These are phyloP conservation scores for Agriopis leucophaearia DNA, from an alignment of 2,888 invertebrate species.

Conservation along the genomic window DNA sequence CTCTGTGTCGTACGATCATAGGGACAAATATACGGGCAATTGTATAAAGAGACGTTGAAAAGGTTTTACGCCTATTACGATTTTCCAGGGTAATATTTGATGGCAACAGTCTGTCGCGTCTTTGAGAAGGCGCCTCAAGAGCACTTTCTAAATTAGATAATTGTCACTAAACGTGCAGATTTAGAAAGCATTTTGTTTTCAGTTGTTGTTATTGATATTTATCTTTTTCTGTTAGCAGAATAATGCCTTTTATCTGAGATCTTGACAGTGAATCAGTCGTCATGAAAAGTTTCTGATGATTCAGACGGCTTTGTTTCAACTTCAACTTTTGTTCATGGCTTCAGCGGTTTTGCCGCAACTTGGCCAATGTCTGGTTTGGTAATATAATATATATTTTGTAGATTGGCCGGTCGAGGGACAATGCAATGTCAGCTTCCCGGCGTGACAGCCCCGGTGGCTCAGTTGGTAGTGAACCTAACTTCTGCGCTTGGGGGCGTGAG, in stretches of 20 bases:
- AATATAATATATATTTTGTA: no score
- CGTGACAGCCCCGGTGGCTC: no score
- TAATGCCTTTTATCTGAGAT: neutral
- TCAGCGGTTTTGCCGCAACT: no score
- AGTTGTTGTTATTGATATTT: constrained; percentile 32
- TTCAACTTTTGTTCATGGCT: no score
- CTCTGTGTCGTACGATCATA: no score
- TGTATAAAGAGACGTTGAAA: constrained; percentile 1
- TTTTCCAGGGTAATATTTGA: constrained; percentile 16
- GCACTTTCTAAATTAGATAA: constrained; percentile 39
- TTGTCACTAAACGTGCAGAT: constrained; percentile 33
- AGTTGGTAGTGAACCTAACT: no score
- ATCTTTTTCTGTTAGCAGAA: neutral
- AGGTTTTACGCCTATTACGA: constrained; percentile 12
- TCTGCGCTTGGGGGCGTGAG: no score
- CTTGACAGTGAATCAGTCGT: neutral
- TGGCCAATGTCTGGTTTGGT: no score
- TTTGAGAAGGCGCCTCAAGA: constrained; percentile 14
- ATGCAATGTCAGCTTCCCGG: no score
- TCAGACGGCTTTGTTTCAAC: neutral
- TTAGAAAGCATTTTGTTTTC: constrained; percentile 31
- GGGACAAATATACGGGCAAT: neutral
- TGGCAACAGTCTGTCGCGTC: constrained; percentile 21
- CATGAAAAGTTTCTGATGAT: neutral
- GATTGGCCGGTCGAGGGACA: no score